Percentiles rank a stretch among this genome's conserved stretches.
phyloP scores from a whole-genome alignment of 2,113 vertebrate species.

The Grus americana region DNA sequence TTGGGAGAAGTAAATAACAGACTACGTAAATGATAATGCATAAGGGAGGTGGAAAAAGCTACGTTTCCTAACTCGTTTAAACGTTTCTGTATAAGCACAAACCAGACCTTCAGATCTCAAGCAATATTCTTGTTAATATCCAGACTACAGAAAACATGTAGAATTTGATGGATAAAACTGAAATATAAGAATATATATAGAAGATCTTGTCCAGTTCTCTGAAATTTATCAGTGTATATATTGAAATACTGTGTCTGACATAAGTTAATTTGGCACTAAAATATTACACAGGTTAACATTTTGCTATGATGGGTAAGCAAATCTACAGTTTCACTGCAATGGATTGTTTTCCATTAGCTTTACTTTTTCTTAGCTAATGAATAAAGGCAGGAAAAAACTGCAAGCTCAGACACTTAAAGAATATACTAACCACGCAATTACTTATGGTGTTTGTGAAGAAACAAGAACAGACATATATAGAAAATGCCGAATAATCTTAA shows the following conservation, averaged over 20 bases:
- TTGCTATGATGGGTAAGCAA: slow-evolving; percentile 1
- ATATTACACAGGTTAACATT: not conserved
- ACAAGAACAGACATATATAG: not conserved
- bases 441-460: slow-evolving; percentile 19
- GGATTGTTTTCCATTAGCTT: slow-evolving; percentile 20
- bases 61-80: not conserved
- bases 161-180: not conserved
- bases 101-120: not conserved
- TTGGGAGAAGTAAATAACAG: not conserved
- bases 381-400: slow-evolving; percentile 33
- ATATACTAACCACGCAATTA: not conserved
- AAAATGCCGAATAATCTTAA: slow-evolving; percentile 26
- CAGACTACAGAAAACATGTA: not conserved
- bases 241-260: not conserved
- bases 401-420: slow-evolving; percentile 11
- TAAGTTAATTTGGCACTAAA: not conserved
- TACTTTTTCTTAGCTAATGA: slow-evolving; percentile 22
- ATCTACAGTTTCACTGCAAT: not conserved
- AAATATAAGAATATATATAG: not conserved
- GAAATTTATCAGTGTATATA: not conserved
- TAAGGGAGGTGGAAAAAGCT: not conserved
- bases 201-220: not conserved
- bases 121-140: not conserved
- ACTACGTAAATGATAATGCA: not conserved
- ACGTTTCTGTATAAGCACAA: not conserved